Evolutionary conservation across 2,113 vertebrate species (phyloP).

Genomic region (Lasiurus cinereus): DNA sequence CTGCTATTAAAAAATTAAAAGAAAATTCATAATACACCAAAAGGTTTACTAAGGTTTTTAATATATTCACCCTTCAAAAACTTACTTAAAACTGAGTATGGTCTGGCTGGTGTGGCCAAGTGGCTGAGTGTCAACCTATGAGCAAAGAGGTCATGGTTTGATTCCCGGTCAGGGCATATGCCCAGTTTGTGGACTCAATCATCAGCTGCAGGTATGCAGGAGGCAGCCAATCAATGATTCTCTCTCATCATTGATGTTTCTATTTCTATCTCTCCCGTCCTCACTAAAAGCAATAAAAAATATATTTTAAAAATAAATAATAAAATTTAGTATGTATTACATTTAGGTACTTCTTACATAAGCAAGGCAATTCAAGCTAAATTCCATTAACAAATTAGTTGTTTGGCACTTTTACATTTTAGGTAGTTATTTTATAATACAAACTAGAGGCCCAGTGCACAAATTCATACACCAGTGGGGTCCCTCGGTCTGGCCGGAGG

Average conservation of each 20-base stretch:
- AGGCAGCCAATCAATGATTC: too few species aligned
- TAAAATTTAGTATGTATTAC: constrained; percentile 19
- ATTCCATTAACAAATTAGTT: neutral
- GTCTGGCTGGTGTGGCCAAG: too few species aligned
- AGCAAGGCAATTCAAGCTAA: constrained; percentile 47
- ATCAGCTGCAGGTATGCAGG: too few species aligned
- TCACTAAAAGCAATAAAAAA: too few species aligned
- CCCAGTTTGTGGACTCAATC: too few species aligned
- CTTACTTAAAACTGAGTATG: neutral
- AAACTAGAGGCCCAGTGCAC: neutral
- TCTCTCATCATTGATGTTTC: too few species aligned
- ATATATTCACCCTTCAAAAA: constrained; percentile 41
- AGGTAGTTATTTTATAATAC: constrained; percentile 4
- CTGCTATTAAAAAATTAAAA: neutral
- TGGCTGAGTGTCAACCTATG: too few species aligned
- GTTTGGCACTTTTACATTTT: constrained; percentile 16
- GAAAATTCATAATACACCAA: constrained; percentile 6
- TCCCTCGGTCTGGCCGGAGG: neutral
- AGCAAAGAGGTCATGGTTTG: too few species aligned
- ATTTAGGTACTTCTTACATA: constrained; percentile 20
- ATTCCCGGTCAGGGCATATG: too few species aligned
- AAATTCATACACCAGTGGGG: too few species aligned
- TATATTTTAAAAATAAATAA: too few species aligned
- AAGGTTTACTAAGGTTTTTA: constrained; percentile 27
- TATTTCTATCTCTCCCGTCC: too few species aligned